Percentiles rank a stretch among this genome's conserved stretches.
Conservation (phyloP, 2,797 vertebrate species). For the Sternotherus odoratus region DNA sequence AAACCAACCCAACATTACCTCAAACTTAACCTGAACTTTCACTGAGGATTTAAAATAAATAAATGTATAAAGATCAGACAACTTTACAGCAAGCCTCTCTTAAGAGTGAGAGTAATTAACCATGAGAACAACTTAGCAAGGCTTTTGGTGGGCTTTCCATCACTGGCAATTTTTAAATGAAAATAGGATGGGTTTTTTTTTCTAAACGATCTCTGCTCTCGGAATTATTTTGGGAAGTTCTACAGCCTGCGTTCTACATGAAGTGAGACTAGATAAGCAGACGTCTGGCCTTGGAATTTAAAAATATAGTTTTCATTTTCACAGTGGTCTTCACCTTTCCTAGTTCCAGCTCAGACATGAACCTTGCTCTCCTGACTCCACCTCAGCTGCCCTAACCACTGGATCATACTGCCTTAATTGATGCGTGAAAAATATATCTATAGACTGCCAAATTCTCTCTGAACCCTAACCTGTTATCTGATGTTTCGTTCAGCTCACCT, state of each 20-base stretch:
- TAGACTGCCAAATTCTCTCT: neutral
- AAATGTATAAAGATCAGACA: neutral
- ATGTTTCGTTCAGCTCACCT: neutral
- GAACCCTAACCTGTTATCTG: neutral
- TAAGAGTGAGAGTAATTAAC: neutral
- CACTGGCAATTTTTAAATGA: neutral
- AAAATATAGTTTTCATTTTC: neutral
- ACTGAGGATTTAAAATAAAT: neutral
- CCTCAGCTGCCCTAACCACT: neutral
- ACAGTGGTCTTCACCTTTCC: neutral
- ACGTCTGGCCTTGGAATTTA: neutral
- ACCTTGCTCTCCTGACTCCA: neutral
- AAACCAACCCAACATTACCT: neutral
- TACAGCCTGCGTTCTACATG: neutral
- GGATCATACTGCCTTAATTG: neutral
- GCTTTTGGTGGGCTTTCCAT: neutral
- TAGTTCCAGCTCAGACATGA: neutral
- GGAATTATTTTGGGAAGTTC: neutral
- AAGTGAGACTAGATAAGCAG: neutral
- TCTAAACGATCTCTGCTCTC: neutral
- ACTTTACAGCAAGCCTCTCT: neutral
- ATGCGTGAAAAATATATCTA: rapidly evolving
- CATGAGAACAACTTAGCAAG: neutral
- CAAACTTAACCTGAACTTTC: neutral
- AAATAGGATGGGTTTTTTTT: neutral